Evolutionary conservation across 2,888 invertebrate species (phyloP).

Genomic region (Lacanobia wlatinum): DNA sequence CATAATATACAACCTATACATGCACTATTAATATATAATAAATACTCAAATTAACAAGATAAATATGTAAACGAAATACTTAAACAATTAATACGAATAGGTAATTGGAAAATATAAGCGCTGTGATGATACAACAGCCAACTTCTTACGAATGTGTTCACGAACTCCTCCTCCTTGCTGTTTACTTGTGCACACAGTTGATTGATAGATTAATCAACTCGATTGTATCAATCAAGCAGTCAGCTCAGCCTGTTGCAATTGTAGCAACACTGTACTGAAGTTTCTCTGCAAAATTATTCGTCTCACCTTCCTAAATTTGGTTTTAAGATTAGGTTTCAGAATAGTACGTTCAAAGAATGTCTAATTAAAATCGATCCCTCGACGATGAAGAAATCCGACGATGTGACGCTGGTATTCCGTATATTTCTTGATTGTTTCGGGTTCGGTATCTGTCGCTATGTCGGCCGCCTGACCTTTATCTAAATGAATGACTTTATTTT

Average conservation of each 20-base stretch:
- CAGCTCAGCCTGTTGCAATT: not conserved
- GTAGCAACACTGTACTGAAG: not conserved
- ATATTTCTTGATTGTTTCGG: slow-evolving; percentile 21
- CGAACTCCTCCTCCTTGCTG: too few relatives aligned
- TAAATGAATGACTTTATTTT: slow-evolving; percentile 37
- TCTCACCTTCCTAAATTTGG: not conserved
- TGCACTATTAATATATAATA: too few relatives aligned
- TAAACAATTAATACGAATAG: too few relatives aligned
- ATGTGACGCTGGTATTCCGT: not conserved
- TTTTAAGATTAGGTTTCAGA: not conserved
- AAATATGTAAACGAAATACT: too few relatives aligned
- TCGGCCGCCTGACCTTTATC: slow-evolving; percentile 24
- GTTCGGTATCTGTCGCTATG: not conserved
- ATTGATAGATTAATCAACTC: slow-evolving; percentile 15
- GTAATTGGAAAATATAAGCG: too few relatives aligned
- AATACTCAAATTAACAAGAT: too few relatives aligned
- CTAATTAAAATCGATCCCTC: not conserved
- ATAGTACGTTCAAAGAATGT: not conserved
- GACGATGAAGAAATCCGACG: slow-evolving; percentile 4
- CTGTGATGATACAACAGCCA: too few relatives aligned
- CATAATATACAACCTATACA: too few relatives aligned
- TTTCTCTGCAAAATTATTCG: not conserved
- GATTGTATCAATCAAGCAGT: slow-evolving; percentile 4
- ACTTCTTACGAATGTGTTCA: too few relatives aligned
- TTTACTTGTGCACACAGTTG: not conserved